phyloP scores from a whole-genome alignment of 1,140 invertebrate genomes.

The Paraescarpia echinospica region DNA sequence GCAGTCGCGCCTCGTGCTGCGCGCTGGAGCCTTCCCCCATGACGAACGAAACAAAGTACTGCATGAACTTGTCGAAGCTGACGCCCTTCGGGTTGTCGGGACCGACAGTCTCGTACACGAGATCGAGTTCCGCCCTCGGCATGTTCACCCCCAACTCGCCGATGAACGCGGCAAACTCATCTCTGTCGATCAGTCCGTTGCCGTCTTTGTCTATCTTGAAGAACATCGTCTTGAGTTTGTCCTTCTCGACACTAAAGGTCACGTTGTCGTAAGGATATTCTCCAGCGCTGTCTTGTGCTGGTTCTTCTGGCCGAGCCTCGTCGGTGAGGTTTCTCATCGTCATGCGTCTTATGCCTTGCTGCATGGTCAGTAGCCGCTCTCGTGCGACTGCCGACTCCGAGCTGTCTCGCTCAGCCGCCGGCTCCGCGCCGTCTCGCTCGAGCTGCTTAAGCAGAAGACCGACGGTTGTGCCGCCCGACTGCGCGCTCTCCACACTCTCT shows the following conservation, averaged over 20 bases:
- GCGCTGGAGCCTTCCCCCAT: conserved; percentile 19
- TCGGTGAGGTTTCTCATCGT: not conserved
- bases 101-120: conserved; percentile 29
- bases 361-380: not conserved
- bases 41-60: conserved; percentile 28
- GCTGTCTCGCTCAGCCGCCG: not conserved
- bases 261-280: not conserved
- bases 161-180: conserved; percentile 29
- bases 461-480: not conserved
- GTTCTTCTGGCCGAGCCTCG: not conserved
- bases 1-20: not conserved
- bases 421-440: not conserved
- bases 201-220: conserved; percentile 33
- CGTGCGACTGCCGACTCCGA: too few species aligned
- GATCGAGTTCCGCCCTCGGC: conserved; percentile 23
- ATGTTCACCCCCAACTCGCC: conserved; percentile 31
- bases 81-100: conserved; percentile 20
- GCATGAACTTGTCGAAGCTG: conserved; percentile 26
- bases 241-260: conserved; percentile 7
- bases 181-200: conserved; percentile 29
- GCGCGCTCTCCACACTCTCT: not conserved
- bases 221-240: conserved; percentile 34
- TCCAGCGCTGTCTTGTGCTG: not conserved
- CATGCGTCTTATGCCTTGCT: not conserved
- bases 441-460: not conserved